Evolutionary conservation across 1,140 invertebrate genomes (phyloP), one percentile per base, ranked within the genome.

Genomic region (Bicyclus anynana): DNA sequence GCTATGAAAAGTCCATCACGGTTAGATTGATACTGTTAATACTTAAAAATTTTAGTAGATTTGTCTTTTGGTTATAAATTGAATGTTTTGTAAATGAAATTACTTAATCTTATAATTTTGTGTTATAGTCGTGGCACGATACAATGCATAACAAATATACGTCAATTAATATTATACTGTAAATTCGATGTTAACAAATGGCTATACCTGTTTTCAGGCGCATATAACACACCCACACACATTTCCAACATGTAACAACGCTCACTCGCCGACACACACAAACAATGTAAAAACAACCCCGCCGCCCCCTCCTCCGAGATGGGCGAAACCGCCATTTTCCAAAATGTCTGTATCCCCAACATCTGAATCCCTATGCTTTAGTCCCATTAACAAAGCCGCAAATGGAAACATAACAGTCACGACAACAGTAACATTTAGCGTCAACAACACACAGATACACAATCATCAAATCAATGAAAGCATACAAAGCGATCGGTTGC

Each of bases 371-470:
- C 69, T 72, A 58, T 67, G 75, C 67, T 89, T 89, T 67, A 88
- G 71, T 53, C 89, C 87, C 5, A 80, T 89, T 76, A 84, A 86
- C 68, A 82, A 84, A 67, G 89, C 91, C 1, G 67, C 80, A 53
- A 83, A 84, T 69, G 88, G 90, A 17, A 80, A 95, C 73, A 95
- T 95, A 73, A 95, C 92, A 2, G 93, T 95, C 2, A 95, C 95
- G 5, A 95, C 94, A 2, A 95, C 94, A 0, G 93, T 96, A 5
- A 95, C 94, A 4, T 95, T 96, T 70, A 94, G 93, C 65, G 92
- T 95, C 57, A 94, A 94, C 82, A 91, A 91, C 56, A 87, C 85
- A 68, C 69, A 87, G 70, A 75, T 89, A 58, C 89, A 90, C 59
- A 88, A 85, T 54, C 82, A 88, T 67, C 77, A 86, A 72, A 81